A percentile compares a stretch with the other conserved stretches of the same genome.
Evolutionary conservation across 2,113 vertebrate species (phyloP).

Genomic region (Myrmophylax atrothorax): DNA sequence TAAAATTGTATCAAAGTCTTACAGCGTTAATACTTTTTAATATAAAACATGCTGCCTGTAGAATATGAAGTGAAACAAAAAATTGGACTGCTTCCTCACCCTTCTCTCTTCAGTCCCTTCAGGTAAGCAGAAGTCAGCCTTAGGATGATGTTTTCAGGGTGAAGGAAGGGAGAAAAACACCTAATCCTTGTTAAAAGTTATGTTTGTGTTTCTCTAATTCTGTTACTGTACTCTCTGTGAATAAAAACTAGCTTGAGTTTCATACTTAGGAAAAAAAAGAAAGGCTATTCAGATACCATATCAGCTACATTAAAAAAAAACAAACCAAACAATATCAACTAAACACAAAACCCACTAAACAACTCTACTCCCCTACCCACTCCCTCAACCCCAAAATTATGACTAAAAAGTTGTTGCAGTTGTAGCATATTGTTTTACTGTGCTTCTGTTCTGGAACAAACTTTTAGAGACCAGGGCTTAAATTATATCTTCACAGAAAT

Average conservation of each 20-base stretch:
- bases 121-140: not conserved
- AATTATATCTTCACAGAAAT: not conserved
- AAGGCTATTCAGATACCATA: not conserved
- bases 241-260: not conserved
- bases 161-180: not conserved
- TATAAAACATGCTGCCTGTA: not conserved
- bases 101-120: not conserved
- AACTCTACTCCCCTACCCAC: not conserved
- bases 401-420: not conserved
- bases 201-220: not conserved
- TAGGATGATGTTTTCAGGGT: not conserved
- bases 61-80: not conserved
- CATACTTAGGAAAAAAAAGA: not conserved
- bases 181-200: not conserved
- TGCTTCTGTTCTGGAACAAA: not conserved
- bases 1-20: not conserved
- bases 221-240: not conserved
- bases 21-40: not conserved
- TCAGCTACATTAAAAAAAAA: not conserved
- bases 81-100: not conserved
- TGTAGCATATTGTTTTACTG: not conserved
- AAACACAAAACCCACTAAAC: not conserved
- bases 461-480: not conserved
- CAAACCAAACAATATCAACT: not conserved
- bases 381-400: not conserved